phyloP scores from a whole-genome alignment of 2,797 vertebrate species.

The Buceros bicornis region DNA sequence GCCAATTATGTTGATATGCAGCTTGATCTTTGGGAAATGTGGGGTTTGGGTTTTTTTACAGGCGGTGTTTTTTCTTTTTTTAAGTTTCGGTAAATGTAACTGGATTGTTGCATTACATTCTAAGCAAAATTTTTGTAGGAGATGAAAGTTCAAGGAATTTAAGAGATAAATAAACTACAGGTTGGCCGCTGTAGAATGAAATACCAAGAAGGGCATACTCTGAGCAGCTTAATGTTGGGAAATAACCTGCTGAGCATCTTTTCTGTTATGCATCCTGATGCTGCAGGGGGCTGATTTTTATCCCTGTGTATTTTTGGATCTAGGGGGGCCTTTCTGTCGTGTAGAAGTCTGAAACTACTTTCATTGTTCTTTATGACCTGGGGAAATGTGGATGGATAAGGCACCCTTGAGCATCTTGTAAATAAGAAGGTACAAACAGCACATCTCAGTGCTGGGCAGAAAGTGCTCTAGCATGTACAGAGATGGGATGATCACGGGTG shows the following conservation, averaged over 20 bases:
- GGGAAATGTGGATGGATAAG: neutral
- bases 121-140: neutral
- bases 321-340: neutral
- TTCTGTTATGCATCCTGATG: neutral
- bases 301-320: neutral
- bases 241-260: neutral
- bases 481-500: accelerated
- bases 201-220: neutral
- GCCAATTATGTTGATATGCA: neutral
- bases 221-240: neutral
- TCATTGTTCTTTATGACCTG: neutral
- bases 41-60: neutral
- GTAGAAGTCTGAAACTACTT: neutral
- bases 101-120: neutral
- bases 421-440: neutral
- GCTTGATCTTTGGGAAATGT: neutral
- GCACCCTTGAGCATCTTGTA: neutral
- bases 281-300: neutral
- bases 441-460: neutral
- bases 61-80: neutral
- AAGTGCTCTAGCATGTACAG: accelerated
- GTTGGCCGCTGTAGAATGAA: neutral
- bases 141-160: neutral
- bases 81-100: neutral
- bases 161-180: neutral